Base-by-base conservation (phyloP, 1,140 invertebrate species). In the Apolygus lucorum region DNA sequence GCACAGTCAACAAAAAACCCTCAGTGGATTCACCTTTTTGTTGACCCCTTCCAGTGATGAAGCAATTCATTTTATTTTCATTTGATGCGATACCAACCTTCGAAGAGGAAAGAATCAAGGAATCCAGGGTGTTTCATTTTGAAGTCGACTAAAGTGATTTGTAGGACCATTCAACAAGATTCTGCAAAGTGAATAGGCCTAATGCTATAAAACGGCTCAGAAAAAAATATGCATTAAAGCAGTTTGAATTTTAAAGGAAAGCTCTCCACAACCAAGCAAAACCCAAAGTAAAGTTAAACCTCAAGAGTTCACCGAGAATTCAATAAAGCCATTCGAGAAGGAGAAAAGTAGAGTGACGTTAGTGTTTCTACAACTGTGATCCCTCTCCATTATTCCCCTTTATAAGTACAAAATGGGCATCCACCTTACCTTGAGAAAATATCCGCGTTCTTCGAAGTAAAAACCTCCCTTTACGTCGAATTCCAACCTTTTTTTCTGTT, bases 371-470 rank as follows among this genome's bases (percentile, higher is more conserved):
- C 34, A 42, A 17, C 34, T 17, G 4, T 17, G 34, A 8, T 17
- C 34, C 4, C 17, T 42, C 4, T 59, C 54, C 22, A 14, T 22
- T 59, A 22, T 59, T 11, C 13, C 11, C 22, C 4, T 22, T 59
- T 22, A 22, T 59, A 59, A 11, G 54, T 59, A 59, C 54, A n/a
- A 22, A 59, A 59, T 59, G 54, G 22, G 54, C 54, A 59, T 22
- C 54, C 54, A 21, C 8, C 4, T 4, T 13, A 17, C 22, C 13
- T 4, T 13, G 22, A 59, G 13, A 59, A 24, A 59, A 59, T 59
- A 59, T 59, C 54, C 22, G 54, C 54, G 4, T 22, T 22, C 54
- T 14, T 22, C 54, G 11, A 22, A 59, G 54, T 59, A 59, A 59
- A 59, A 59, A 59, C 22, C 54, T 59, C 54, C 22, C 22, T 4